Conservation (phyloP, 1,140 invertebrate genomes). For the Conus ventricosus region DNA sequence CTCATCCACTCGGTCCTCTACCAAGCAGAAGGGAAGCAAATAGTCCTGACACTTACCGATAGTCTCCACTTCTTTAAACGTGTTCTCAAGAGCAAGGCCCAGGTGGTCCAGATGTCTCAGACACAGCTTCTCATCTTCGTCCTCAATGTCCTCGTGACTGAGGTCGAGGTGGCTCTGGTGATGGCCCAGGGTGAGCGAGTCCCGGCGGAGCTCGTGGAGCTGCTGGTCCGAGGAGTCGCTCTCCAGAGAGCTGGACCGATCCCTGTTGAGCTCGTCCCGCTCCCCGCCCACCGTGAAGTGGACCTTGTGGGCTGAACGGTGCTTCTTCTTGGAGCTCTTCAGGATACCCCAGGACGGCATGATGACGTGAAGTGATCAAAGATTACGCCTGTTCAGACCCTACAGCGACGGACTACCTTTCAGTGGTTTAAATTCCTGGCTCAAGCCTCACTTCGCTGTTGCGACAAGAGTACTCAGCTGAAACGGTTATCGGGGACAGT, state of each 20-base stretch:
- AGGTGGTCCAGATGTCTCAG: constrained; percentile 28
- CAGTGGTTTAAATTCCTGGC: no score
- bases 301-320: not conserved
- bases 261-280: not conserved
- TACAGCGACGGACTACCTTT: not conserved
- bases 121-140: not conserved
- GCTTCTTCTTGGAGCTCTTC: not conserved
- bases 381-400: not conserved
- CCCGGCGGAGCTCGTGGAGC: not conserved
- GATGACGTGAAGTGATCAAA: not conserved
- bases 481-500: no score
- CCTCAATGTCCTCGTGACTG: not conserved
- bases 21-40: not conserved
- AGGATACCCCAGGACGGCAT: constrained; percentile 11
- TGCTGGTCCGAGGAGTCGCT: not conserved
- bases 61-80: constrained; percentile 27
- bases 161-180: not conserved
- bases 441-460: no score
- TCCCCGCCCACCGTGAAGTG: not conserved
- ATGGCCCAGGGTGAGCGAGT: not conserved
- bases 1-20: no score
- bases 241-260: not conserved
- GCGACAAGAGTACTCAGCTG: no score
- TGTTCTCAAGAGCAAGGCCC: constrained; percentile 24
- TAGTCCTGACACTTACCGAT: not conserved